These are phyloP conservation scores for Diachasmimorpha longicaudata DNA, from an alignment of 1,140 invertebrate genomes.

Conservation along the genomic window DNA sequence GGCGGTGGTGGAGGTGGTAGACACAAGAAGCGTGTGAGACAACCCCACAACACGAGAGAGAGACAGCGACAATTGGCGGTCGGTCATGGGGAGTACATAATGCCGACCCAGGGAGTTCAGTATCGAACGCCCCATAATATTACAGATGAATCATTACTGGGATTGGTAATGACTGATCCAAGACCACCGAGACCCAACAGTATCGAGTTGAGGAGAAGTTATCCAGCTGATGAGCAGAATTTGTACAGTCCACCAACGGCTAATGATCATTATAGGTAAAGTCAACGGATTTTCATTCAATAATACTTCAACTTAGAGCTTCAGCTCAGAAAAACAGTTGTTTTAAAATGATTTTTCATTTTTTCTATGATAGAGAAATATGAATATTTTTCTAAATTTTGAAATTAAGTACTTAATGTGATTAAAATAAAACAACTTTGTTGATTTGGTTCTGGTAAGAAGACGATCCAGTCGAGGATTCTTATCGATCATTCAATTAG, in stretches of 20 bases:
- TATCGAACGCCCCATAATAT: conserved; percentile 55
- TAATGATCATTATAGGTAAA: conserved; percentile 57
- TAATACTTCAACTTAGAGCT: no score
- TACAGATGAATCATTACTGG: conserved; percentile 55
- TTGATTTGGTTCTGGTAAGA: no score
- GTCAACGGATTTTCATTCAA: no score
- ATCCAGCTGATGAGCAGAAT: conserved; percentile 69
- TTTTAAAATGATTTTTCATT: no score
- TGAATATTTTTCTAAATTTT: no score
- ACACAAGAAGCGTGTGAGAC: conserved; percentile 81
- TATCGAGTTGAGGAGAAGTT: conserved; percentile 75
- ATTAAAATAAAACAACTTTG: no score
- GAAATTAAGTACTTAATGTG: no score
- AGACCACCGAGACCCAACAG: conserved; percentile 76
- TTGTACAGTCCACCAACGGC: conserved; percentile 55
- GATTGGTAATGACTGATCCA: conserved; percentile 62
- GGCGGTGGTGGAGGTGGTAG: conserved; percentile 66
- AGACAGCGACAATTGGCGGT: conserved; percentile 82
- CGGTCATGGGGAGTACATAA: conserved; percentile 85
- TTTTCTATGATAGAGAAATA: no score
- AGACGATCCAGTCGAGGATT: no score
- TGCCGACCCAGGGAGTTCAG: conserved; percentile 65
- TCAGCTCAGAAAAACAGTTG: no score
- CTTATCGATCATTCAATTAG: no score
- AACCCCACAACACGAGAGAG: conserved; percentile 86